Evolutionary conservation across 2,888 invertebrate species (phyloP).

Genomic region (Drepana falcataria): DNA sequence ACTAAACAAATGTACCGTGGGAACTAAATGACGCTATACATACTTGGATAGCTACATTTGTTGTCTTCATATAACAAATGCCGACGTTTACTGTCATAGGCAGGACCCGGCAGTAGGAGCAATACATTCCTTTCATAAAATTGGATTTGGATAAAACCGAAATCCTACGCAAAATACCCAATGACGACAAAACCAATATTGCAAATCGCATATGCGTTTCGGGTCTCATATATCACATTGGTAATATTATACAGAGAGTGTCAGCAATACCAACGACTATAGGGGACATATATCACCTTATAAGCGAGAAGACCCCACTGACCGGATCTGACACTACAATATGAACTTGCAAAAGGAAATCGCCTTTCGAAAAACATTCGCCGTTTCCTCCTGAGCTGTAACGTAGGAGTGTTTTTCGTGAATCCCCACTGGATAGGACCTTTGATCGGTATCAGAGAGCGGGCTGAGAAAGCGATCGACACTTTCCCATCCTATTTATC

Average conservation of each 20-base stretch:
- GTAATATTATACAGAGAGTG: slow-evolving; percentile 46
- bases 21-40: too few relatives aligned
- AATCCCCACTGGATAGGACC: slow-evolving; percentile 46
- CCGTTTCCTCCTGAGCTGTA: slow-evolving; percentile 37
- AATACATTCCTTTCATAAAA: too few relatives aligned
- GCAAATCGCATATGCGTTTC: slow-evolving; percentile 7
- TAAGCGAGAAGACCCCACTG: slow-evolving; percentile 46
- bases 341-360: slow-evolving; percentile 56
- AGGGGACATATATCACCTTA: slow-evolving; percentile 56
- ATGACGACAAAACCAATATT: slow-evolving; percentile 12
- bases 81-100: too few relatives aligned
- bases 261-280: slow-evolving; percentile 38
- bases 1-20: too few relatives aligned
- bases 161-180: background rate
- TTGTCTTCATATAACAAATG: too few relatives aligned
- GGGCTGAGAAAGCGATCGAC: slow-evolving; percentile 62
- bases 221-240: slow-evolving; percentile 46
- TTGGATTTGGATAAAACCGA: background rate
- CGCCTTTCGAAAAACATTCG: slow-evolving; percentile 49
- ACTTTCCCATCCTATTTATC: slow-evolving; percentile 56
- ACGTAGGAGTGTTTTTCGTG: slow-evolving; percentile 48
- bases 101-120: too few relatives aligned
- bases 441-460: slow-evolving; percentile 62
- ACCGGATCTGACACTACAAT: slow-evolving; percentile 48
- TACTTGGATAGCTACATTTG: too few relatives aligned